Evolutionary conservation across 2,888 invertebrate genomes (phyloP).

Genomic region (Megastigmus dorsalis): DNA sequence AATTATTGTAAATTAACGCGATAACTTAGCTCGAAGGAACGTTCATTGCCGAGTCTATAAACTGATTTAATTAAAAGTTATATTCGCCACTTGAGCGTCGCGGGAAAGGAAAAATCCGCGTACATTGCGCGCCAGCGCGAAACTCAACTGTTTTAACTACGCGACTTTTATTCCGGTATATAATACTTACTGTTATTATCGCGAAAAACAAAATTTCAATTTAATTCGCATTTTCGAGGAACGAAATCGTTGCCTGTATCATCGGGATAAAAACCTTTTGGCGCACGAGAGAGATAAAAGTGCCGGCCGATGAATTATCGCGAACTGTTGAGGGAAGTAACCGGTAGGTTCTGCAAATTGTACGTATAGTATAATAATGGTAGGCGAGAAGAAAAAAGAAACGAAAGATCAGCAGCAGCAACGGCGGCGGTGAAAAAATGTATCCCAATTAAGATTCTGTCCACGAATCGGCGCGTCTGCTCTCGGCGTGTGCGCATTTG

Average conservation of each 20-base stretch:
- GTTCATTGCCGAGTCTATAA: neutral
- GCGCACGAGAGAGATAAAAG: neutral
- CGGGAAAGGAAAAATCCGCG: no score
- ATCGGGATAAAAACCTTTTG: neutral
- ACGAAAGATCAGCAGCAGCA: no score
- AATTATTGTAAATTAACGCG: no score
- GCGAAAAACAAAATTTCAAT: neutral
- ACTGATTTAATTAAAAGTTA: neutral
- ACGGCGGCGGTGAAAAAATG: neutral
- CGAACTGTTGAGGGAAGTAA: neutral
- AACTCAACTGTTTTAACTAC: neutral
- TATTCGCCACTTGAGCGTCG: neutral
- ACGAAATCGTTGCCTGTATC: no score
- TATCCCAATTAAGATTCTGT: constrained; percentile 36
- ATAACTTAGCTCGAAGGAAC: no score
- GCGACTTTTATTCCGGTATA: neutral
- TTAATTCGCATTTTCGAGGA: neutral
- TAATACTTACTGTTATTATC: neutral
- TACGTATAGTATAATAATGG: constrained; percentile 8
- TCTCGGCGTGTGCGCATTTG: constrained; percentile 6
- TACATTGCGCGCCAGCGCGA: no score
- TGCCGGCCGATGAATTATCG: neutral
- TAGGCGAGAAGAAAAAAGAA: neutral
- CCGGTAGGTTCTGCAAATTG: constrained; percentile 16
- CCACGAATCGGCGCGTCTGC: neutral